Evolutionary conservation across 2,888 invertebrate genomes (phyloP).

Genomic region (Lithophane ornitopus): DNA sequence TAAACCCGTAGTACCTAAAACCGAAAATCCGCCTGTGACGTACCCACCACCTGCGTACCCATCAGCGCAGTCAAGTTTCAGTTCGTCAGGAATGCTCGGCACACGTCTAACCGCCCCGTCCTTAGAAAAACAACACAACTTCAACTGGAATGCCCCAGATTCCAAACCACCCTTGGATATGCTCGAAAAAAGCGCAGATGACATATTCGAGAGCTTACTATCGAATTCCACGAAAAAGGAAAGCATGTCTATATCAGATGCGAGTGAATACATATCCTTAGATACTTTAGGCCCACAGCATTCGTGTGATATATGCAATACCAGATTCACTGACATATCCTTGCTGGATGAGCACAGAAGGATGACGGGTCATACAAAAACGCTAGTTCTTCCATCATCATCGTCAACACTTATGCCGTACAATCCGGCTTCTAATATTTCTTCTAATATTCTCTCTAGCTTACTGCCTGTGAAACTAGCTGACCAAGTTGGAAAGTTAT

Average conservation of each 20-base stretch:
- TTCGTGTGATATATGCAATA: slow-evolving; percentile 91
- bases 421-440: slow-evolving; percentile 78
- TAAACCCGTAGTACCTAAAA: slow-evolving; percentile 84
- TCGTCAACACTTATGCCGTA: slow-evolving; percentile 83
- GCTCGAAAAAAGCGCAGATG: slow-evolving; percentile 87
- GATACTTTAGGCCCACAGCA: slow-evolving; percentile 91
- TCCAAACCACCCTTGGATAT: slow-evolving; percentile 85
- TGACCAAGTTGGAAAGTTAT: slow-evolving; percentile 87
- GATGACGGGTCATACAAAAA: slow-evolving; percentile 90
- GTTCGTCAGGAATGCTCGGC: slow-evolving; percentile 68
- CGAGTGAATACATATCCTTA: slow-evolving; percentile 92
- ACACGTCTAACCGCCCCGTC: slow-evolving; percentile 75
- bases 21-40: slow-evolving; percentile 74
- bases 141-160: slow-evolving; percentile 88
- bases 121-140: slow-evolving; percentile 86
- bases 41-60: slow-evolving; percentile 77
- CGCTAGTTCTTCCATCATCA: slow-evolving; percentile 75
- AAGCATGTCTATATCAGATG: slow-evolving; percentile 79
- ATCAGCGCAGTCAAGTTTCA: slow-evolving; percentile 67
- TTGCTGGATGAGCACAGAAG: slow-evolving; percentile 90
- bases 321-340: slow-evolving; percentile 90
- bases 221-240: slow-evolving; percentile 84
- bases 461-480: slow-evolving; percentile 87
- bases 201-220: slow-evolving; percentile 87
- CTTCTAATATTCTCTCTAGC: slow-evolving; percentile 82